These are phyloP conservation scores for Sarcophaga variegata DNA, from an alignment of 2,888 invertebrate genomes.

Conservation along the genomic window DNA sequence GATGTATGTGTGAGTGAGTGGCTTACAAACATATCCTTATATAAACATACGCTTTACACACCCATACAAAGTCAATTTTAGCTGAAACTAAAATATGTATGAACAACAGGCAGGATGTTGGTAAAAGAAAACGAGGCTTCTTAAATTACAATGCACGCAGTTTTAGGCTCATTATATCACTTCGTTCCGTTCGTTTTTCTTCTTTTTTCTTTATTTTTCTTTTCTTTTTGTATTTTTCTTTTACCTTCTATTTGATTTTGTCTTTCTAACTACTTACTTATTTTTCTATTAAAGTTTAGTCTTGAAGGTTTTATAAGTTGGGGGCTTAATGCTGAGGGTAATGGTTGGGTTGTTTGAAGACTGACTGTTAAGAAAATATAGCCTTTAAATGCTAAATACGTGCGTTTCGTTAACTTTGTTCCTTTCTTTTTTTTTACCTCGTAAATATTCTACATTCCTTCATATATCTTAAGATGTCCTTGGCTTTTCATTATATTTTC, in stretches of 20 bases:
- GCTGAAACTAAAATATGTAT: constrained; percentile 40
- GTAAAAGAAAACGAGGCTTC: constrained; percentile 64
- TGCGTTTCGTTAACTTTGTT: constrained; percentile 47
- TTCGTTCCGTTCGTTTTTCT: constrained; percentile 45
- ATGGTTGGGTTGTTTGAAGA: constrained; percentile 12
- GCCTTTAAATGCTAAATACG: constrained; percentile 58
- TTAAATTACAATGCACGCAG: constrained; percentile 72
- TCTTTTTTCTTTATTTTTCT: constrained; percentile 1
- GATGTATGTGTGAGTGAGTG: background rate
- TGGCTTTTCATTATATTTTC: constrained; percentile 12
- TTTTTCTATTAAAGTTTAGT: constrained; percentile 41
- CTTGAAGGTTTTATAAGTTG: constrained; percentile 30
- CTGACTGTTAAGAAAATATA: constrained; percentile 17
- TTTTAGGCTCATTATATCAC: constrained; percentile 70
- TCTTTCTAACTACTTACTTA: constrained; percentile 41
- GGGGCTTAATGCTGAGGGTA: constrained; percentile 6
- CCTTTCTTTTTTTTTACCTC: constrained; percentile 5
- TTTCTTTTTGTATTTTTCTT: constrained; percentile 16
- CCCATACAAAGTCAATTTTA: constrained; percentile 55
- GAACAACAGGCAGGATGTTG: constrained; percentile 44
- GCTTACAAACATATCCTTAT: background rate
- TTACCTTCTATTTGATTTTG: constrained; percentile 26
- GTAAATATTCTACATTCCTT: constrained; percentile 16
- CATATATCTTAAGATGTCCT: constrained; percentile 34
- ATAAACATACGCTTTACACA: background rate